These are phyloP conservation scores for Mionectes olivaceus DNA, from an alignment of 2,797 vertebrate genomes.

Conservation along the genomic window DNA sequence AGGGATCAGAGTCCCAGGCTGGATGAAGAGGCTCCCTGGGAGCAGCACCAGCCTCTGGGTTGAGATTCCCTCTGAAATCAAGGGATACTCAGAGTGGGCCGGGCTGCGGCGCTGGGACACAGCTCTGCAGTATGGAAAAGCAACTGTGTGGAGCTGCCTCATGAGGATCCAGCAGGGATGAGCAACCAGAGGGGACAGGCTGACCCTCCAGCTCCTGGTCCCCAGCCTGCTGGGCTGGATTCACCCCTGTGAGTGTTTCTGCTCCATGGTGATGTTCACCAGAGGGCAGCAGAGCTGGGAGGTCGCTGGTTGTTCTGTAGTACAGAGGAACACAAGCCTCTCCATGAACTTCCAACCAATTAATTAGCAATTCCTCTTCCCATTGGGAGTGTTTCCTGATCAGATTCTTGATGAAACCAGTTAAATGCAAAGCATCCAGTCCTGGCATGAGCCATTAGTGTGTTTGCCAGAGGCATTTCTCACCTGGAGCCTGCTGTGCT, in stretches of 20 bases:
- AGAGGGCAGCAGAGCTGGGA: not conserved
- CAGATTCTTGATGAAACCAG: not conserved
- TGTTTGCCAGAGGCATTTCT: not conserved
- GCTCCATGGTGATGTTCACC: not conserved
- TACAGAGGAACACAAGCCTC: not conserved
- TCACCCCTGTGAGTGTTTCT: not conserved
- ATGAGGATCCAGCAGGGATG: not conserved
- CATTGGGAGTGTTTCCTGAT: not conserved
- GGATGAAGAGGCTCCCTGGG: not conserved
- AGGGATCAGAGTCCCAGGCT: not conserved
- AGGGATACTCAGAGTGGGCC: not conserved
- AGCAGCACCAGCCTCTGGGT: not conserved
- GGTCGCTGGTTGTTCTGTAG: not conserved
- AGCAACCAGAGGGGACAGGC: not conserved
- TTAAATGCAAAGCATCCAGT: not conserved
- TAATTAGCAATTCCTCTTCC: not conserved
- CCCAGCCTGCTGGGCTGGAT: not conserved
- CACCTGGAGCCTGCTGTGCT: not conserved
- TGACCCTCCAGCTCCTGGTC: not conserved
- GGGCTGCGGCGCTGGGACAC: not conserved
- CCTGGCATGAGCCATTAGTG: not conserved
- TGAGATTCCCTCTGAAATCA: not conserved
- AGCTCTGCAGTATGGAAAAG: not conserved
- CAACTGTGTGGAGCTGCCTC: not conserved
- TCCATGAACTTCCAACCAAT: not conserved